Base-by-base conservation (phyloP, 1,140 invertebrate genomes). In the Rhopalosiphum padi region DNA sequence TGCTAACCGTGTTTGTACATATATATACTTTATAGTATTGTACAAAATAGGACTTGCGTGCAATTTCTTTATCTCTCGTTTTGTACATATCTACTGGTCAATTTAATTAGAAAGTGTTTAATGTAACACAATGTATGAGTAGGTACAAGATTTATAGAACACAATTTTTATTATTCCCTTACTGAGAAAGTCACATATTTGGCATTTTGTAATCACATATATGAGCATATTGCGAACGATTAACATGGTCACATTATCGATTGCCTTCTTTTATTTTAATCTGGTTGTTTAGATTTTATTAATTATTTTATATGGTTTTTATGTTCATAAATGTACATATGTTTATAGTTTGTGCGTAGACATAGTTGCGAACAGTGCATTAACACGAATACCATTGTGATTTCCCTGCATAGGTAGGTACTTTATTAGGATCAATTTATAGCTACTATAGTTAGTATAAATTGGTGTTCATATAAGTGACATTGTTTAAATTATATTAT, bases 61-160 rank as follows among this genome's bases (percentile, higher is more conserved):
- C 35, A 93, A 37, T 93, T 93, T 86, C 91, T 53, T 86, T 86
- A 53, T 92, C 46, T 83, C 90, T 51, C 90, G 43, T 86, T 93
- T 93, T 51, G 91, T 37, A 41, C 77, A 55, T 55, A 90, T 77
- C 30, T 82, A 93, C 91, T 51, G 82, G 91, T 93, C 91, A 86
- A 37, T 93, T 93, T 93, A 85, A 85, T 93, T 93, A 86, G 91
- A 93, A 93, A 93, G 91, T 93, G 48, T 93, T 86, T 43, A 68
- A 68, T 60, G 23, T 37, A 23, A 60, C 41, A 60, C 23, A 41
- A 37, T 89, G 48, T 89, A 55, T 37, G 11, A 55, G 35, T 48
- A 43, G 3, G 6, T 53, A 23, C 88, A 43, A 21, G 37, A 90
- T 30, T 68, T 60, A 60, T 41, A 25, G 41, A 68, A 53, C 11